These are phyloP conservation scores for Python bivittatus DNA, from an alignment of 2,113 vertebrate species.

Conservation along the genomic window DNA sequence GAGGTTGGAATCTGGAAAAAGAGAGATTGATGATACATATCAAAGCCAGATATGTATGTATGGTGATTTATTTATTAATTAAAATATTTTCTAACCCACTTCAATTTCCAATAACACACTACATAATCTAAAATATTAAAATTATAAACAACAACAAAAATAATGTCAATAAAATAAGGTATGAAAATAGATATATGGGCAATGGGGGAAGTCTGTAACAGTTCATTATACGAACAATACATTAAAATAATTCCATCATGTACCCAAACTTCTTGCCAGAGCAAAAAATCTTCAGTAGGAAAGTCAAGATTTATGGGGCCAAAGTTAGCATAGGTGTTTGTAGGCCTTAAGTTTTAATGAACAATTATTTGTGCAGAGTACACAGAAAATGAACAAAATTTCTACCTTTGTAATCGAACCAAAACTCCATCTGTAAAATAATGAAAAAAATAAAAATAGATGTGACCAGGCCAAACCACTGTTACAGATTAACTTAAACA, in stretches of 20 bases:
- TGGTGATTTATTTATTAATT: neutral
- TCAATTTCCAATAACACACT: neutral
- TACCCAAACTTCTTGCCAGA: neutral
- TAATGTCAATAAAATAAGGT: neutral
- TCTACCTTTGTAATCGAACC: conserved; percentile 82
- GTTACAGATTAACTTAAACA: neutral
- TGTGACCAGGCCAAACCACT: neutral
- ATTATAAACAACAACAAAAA: neutral
- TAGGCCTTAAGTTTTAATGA: neutral
- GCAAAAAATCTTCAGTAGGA: neutral
- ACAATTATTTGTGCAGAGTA: neutral
- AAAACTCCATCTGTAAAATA: conserved; percentile 83
- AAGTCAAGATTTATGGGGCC: neutral
- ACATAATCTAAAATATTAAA: neutral
- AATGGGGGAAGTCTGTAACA: neutral
- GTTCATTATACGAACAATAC: neutral
- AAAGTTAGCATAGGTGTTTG: neutral
- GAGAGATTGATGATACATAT: neutral
- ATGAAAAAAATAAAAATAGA: conserved; percentile 12
- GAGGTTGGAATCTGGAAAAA: conserved; percentile 64
- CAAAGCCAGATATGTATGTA: neutral
- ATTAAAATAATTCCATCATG: neutral
- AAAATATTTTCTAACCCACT: neutral
- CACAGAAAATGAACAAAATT: neutral
- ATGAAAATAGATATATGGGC: neutral